Conservation (phyloP, 2,888 invertebrate genomes). For the Agrilus mali region DNA sequence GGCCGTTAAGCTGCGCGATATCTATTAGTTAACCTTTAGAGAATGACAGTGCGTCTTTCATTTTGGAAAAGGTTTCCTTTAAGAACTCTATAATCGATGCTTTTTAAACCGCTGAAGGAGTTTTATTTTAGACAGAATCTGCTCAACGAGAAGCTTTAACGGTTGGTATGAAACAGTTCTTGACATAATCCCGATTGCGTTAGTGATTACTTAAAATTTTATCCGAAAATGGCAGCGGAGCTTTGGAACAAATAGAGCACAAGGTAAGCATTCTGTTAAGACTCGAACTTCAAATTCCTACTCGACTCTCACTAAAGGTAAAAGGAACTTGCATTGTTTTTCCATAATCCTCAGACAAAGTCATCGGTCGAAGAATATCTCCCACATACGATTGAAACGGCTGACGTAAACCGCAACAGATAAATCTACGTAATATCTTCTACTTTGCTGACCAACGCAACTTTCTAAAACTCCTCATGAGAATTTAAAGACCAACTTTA, state of each 20-base stretch:
- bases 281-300: too few relatives aligned
- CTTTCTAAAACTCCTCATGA: too few relatives aligned
- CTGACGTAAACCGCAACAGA: too few relatives aligned
- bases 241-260: conserved; percentile 13
- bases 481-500: too few relatives aligned
- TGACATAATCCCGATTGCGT: conserved; percentile 23
- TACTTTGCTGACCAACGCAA: too few relatives aligned
- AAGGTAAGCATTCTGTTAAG: conserved; percentile 13
- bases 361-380: background rate
- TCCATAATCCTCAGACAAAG: background rate
- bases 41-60: too few relatives aligned
- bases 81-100: conserved; percentile 3
- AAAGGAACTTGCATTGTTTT: too few relatives aligned
- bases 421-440: too few relatives aligned
- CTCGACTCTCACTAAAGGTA: too few relatives aligned
- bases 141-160: conserved; percentile 16
- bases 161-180: conserved; percentile 20
- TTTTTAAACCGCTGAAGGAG: background rate
- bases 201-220: conserved; percentile 17
- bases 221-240: conserved; percentile 9
- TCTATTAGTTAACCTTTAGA: too few relatives aligned
- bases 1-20: too few relatives aligned
- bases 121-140: conserved; percentile 2
- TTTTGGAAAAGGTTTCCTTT: conserved; percentile 3
- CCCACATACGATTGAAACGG: background rate